Conservation (phyloP, 2,113 vertebrate genomes). For the Antechinus flavipes region DNA sequence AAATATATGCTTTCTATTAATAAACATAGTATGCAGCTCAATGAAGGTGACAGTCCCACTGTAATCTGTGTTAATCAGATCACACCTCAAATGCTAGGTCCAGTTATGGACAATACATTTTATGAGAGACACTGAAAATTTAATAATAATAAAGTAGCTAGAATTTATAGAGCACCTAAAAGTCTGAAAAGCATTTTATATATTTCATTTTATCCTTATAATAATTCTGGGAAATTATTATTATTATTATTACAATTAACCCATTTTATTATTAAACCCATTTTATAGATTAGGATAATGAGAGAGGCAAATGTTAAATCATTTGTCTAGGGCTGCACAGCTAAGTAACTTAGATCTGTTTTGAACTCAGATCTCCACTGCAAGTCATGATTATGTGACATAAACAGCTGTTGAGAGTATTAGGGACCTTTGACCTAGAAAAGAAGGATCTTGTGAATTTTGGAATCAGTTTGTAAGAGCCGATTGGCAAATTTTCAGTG, state of each 20-base stretch:
- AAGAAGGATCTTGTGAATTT: background rate
- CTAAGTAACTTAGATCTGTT: background rate
- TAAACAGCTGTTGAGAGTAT: background rate
- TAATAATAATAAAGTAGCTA: background rate
- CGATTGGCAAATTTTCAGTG: background rate
- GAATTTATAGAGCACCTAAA: background rate
- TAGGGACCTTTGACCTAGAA: background rate
- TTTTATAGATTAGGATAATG: background rate
- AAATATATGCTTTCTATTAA: background rate
- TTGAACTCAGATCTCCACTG: background rate
- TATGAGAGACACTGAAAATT: background rate
- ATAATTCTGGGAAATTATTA: background rate
- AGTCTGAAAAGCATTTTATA: background rate
- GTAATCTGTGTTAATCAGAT: background rate
- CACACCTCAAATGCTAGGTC: background rate
- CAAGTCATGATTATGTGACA: background rate
- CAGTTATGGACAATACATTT: background rate
- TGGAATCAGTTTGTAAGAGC: background rate
- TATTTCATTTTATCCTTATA: background rate
- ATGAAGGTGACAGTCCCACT: background rate
- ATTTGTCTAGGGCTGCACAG: background rate
- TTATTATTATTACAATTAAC: background rate
- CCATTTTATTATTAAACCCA: background rate
- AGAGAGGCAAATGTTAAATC: background rate
- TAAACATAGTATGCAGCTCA: background rate